Evolutionary conservation across 2,113 vertebrate species (phyloP).

Genomic region (Tetrax tetrax): DNA sequence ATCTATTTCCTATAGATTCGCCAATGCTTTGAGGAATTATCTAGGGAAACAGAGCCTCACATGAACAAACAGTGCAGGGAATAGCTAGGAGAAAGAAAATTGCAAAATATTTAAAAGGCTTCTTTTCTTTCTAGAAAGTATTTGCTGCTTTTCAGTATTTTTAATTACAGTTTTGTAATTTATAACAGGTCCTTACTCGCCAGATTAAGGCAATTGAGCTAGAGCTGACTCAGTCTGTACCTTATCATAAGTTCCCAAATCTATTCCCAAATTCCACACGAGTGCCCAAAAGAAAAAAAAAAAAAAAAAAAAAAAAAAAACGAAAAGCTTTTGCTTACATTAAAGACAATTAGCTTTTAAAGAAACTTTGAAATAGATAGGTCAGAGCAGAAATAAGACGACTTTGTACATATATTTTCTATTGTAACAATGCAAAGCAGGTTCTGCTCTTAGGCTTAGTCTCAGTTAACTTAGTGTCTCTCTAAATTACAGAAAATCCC

Average conservation of each 20-base stretch:
- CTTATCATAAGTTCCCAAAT: background rate
- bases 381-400: background rate
- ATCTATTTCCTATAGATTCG: background rate
- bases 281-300: rapidly evolving
- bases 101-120: background rate
- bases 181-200: background rate
- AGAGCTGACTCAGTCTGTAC: background rate
- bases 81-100: background rate
- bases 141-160: background rate
- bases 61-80: background rate
- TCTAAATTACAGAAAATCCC: background rate
- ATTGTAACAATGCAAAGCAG: background rate
- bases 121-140: background rate
- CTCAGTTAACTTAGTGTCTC: background rate
- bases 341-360: background rate
- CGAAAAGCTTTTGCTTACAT: background rate
- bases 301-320: background rate
- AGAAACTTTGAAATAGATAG: background rate
- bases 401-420: background rate
- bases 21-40: background rate
- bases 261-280: background rate
- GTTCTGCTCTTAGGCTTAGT: background rate
- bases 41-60: background rate
- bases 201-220: background rate
- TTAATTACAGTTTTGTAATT: background rate